Evolutionary conservation across 2,797 vertebrate species (phyloP), one percentile per base, ranked within the genome.

Genomic region (Gouania willdenowi): DNA sequence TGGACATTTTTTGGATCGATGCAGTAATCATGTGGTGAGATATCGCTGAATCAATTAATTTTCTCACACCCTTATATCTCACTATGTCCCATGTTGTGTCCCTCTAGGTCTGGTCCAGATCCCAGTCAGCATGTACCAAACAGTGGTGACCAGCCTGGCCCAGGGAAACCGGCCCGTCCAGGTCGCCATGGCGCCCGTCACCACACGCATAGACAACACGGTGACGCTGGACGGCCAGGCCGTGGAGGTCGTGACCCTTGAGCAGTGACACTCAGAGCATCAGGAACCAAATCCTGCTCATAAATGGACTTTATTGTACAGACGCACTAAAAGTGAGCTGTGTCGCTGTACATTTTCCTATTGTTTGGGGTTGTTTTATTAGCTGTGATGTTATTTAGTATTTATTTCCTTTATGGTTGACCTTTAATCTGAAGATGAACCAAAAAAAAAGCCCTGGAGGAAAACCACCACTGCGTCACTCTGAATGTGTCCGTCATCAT

Each of bases 61-160:
- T n/a, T n/a, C n/a, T n/a, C n/a, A n/a, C n/a, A n/a, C n/a, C n/a
- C n/a, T n/a, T n/a, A n/a, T n/a, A n/a, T n/a, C n/a, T n/a, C n/a
- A n/a, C n/a, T n/a, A n/a, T n/a, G n/a, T n/a, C n/a, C n/a, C n/a
- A n/a, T 5, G 4, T 50, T 8, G 23, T 18, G 54, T 47, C 70
- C 26, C 0, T 83, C 24, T 83, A 98, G 96, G 95, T 32, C 83
- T 98, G 26, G 96, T 98, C 73, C 95, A 98, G 88, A 98, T 98
- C 63, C 96, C 96, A 0, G 95, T 98, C 57, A 97, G 94, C 85
- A 98, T 98, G 96, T 98, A 98, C 87, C 96, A 98, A 89, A 98
- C 96, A 0, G 96, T 98, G 61, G 96, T 98, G 42, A 97, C 95
- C 85, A 98, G 95, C 87, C 88, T 98, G 21, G 92, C 96, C 7